phyloP scores from a whole-genome alignment of 2,888 invertebrate species.

The Caenorhabditis sinica region DNA sequence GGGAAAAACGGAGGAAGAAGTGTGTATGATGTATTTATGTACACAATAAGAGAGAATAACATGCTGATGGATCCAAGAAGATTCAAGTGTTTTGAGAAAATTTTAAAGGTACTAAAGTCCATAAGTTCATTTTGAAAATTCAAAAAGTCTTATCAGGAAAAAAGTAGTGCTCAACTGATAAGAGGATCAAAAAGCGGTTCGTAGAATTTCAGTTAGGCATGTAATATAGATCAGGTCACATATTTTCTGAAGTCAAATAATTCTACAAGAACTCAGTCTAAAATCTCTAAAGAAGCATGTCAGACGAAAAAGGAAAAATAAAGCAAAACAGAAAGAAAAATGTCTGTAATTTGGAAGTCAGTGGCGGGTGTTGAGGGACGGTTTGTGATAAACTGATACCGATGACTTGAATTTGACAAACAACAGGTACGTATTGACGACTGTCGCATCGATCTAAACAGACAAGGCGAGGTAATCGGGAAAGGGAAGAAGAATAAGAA shows the following conservation, averaged over 20 bases:
- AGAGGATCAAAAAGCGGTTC: conserved; percentile 37
- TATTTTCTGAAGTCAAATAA: background rate
- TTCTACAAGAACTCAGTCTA: too few species aligned
- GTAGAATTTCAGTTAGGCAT: conserved; percentile 17
- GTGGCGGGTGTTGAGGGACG: conserved; percentile 28
- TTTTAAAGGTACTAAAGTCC: conserved; percentile 1
- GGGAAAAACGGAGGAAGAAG: conserved; percentile 51
- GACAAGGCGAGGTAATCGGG: conserved; percentile 9
- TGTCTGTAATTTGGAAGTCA: conserved; percentile 27
- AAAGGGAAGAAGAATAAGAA: conserved; percentile 16
- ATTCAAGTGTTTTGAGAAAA: conserved; percentile 4
- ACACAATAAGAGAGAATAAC: conserved; percentile 40
- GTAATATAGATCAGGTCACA: conserved; percentile 3
- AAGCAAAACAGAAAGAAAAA: background rate
- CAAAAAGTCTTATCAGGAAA: conserved; percentile 15
- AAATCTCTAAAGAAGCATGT: too few species aligned
- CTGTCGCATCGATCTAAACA: conserved; percentile 49
- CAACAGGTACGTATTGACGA: conserved; percentile 39
- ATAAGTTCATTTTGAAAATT: conserved; percentile 6
- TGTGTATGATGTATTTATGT: conserved; percentile 45
- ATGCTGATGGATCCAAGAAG: conserved; percentile 10
- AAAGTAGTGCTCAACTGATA: conserved; percentile 12
- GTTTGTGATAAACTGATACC: conserved; percentile 56
- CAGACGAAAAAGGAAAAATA: too few species aligned
- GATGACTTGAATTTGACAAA: conserved; percentile 48